Evolutionary conservation across 2,797 vertebrate species (phyloP), one percentile per base, ranked within the genome.

Genomic region (Tokudaia muenninki): DNA sequence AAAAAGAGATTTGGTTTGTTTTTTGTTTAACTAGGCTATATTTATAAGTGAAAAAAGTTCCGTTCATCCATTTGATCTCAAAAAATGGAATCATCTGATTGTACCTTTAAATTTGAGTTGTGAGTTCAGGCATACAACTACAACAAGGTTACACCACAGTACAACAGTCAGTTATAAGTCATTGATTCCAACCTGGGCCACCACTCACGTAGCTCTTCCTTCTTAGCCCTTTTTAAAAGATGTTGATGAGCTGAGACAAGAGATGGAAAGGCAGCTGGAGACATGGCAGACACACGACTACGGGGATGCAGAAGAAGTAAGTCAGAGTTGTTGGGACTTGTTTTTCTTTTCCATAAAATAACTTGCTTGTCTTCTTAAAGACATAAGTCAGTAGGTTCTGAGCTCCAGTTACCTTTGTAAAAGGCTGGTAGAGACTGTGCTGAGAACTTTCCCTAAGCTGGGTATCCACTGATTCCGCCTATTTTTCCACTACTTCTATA

Each of bases 231-330:
- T 98, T 34, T 13, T 99, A 94, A 98, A 98, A 91, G 99, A 99
- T 97, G 98, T 99, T 2, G 99, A 98, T 89, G 99, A 99, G 92
- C 98, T 99, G 22, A 99, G 99, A 97, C 99, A 98, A 96, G 99
- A 99, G 98, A 99, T 99, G 98, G 99, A 99, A 98, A 99, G 98
- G 93, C 99, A 99, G 75, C 93, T 99, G 98, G 99, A 99, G 97
- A 98, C 98, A 16, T 99, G 99, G 99, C 99, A 99, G 90, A 98
- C 98, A 93, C 99, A 99, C 90, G 97, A 98, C 55, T 96, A 98
- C 88, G 99, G 99, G 97, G 98, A 98, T 89, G 98, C 97, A 82
- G 99, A 99, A 96, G 99, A 99, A 99, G 99, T 99, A 96, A 0
- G 98, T 98, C 55, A 91, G 8, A 14, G 87, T 0, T 90, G 0